phyloP scores from a whole-genome alignment of 2,797 vertebrate species.

The Pantherophis vulpinus region DNA sequence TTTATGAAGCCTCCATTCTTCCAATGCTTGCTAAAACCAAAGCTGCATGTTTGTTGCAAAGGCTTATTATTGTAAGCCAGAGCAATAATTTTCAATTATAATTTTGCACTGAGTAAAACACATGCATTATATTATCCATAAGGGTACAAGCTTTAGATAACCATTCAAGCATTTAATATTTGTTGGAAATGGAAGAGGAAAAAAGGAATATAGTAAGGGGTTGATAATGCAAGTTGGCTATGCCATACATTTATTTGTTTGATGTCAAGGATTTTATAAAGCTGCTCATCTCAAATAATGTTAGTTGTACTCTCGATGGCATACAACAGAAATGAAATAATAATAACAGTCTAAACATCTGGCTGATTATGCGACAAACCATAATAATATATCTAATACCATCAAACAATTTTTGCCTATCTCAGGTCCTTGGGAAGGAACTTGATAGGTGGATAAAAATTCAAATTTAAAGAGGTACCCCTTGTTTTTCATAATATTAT shows the following conservation, averaged over 20 bases:
- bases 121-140: constrained; percentile 30
- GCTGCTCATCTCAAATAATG: not conserved
- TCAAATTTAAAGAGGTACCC: not conserved
- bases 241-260: not conserved
- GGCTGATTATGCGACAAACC: not conserved
- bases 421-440: not conserved
- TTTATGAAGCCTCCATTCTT: not conserved
- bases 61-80: constrained; percentile 47
- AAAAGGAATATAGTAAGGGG: not conserved
- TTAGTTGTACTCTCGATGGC: not conserved
- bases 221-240: not conserved
- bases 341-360: not conserved
- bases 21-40: constrained; percentile 37
- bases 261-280: not conserved
- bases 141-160: constrained; percentile 11
- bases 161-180: not conserved
- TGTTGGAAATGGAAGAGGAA: not conserved
- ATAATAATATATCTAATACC: not conserved
- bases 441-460: not conserved
- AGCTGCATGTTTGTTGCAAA: constrained; percentile 36
- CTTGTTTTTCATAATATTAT: not conserved
- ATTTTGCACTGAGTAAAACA: constrained; percentile 36
- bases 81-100: constrained; percentile 42
- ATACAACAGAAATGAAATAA: not conserved
- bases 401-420: not conserved